phyloP scores from a whole-genome alignment of 2,888 invertebrate species.

The Tryphoninae sp. region DNA sequence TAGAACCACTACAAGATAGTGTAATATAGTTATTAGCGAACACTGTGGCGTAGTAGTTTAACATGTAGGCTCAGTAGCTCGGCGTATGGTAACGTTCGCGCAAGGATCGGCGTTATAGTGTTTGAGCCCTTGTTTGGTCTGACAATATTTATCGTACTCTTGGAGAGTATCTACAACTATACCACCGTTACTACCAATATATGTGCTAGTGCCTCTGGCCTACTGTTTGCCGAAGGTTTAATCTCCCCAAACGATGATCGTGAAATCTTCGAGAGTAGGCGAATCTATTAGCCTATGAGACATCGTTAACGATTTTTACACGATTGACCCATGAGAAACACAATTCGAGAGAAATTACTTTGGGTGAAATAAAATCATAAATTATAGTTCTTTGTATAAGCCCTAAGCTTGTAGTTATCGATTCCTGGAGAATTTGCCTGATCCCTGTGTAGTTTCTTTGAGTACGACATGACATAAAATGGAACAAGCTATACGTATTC shows the following conservation, averaged over 20 bases:
- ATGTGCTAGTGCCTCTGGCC: conserved; percentile 3
- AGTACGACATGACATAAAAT: no score
- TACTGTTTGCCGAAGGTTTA: conserved; percentile 26
- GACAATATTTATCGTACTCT: conserved; percentile 40
- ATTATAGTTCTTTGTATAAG: no score
- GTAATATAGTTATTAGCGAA: conserved; percentile 10
- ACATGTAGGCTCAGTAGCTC: conserved; percentile 10
- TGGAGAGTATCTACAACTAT: conserved; percentile 23
- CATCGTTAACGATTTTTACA: not conserved
- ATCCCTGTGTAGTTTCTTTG: no score
- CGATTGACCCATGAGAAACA: not conserved
- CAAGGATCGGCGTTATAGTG: conserved; percentile 19
- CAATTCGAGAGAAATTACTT: not conserved
- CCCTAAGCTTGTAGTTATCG: no score
- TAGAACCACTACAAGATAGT: not conserved
- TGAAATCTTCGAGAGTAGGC: conserved; percentile 10
- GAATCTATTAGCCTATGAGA: not conserved
- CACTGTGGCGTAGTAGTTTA: not conserved
- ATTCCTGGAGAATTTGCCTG: no score
- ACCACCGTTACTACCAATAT: not conserved
- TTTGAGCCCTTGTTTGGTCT: conserved; percentile 25
- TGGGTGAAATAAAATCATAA: not conserved
- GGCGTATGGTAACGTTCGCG: not conserved
- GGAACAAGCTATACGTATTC: no score
- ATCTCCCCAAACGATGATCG: conserved; percentile 26